Conservation (phyloP, 2,113 vertebrate genomes). For the Paralichthys olivaceus region DNA sequence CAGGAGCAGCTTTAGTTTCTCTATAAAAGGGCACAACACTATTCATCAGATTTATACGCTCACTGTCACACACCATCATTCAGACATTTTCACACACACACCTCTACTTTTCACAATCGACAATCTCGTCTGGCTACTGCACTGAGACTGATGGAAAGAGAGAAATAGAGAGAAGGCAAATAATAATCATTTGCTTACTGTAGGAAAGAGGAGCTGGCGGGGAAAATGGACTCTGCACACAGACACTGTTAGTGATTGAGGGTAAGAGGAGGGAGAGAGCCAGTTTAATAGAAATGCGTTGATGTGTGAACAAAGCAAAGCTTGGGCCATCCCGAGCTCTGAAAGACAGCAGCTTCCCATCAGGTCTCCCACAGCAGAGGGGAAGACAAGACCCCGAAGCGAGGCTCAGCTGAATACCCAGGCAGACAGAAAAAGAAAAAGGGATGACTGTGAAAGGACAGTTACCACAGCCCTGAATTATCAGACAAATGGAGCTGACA, state of each 20-base stretch:
- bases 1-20: conserved; percentile 39
- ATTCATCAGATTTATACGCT: conserved; percentile 40
- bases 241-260: conserved; percentile 61
- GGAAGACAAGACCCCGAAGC: conserved; percentile 41
- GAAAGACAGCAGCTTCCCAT: conserved; percentile 52
- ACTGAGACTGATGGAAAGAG: conserved; percentile 61
- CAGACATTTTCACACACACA: conserved; percentile 5
- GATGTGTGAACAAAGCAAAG: conserved; percentile 66
- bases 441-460: conserved; percentile 54
- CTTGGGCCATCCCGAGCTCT: conserved; percentile 44
- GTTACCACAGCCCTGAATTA: conserved; percentile 60
- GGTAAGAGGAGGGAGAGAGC: conserved; percentile 53
- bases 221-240: conserved; percentile 54
- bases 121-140: conserved; percentile 80
- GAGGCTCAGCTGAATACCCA: conserved; percentile 42
- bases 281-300: conserved; percentile 72
- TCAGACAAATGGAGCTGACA: conserved; percentile 32
- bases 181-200: conserved; percentile 73
- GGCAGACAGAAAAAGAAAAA: conserved; percentile 34
- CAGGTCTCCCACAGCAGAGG: conserved; percentile 47
- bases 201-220: conserved; percentile 60
- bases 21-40: conserved; percentile 24
- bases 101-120: conserved; percentile 31
- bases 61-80: conserved; percentile 18
- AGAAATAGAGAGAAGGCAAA: conserved; percentile 63